These are phyloP conservation scores for Asarcornis scutulata DNA, from an alignment of 2,113 vertebrate genomes.

Conservation along the genomic window DNA sequence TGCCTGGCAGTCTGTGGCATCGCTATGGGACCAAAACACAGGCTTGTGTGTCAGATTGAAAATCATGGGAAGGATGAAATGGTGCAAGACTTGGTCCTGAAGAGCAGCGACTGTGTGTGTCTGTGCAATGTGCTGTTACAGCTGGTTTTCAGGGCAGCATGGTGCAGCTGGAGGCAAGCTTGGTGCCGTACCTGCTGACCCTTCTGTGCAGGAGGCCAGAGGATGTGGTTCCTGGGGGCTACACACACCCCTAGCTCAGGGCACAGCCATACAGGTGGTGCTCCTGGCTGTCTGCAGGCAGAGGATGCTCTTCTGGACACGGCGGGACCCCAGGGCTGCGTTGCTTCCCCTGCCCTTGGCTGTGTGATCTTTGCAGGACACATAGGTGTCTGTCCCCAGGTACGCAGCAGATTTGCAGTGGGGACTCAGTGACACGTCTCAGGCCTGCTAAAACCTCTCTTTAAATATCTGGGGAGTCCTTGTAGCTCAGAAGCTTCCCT, in stretches of 20 bases:
- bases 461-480: background rate
- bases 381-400: background rate
- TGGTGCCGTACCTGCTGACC: background rate
- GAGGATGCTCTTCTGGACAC: background rate
- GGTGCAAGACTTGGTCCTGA: background rate
- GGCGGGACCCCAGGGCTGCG: background rate
- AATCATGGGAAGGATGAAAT: background rate
- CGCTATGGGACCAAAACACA: background rate
- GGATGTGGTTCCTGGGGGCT: background rate
- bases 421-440: background rate
- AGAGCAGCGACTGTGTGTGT: background rate
- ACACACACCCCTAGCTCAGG: fast-evolving
- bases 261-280: background rate
- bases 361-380: background rate
- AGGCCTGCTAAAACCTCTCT: background rate
- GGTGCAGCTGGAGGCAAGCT: background rate
- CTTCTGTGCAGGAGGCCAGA: background rate
- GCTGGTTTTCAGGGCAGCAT: background rate
- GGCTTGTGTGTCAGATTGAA: background rate
- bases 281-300: background rate
- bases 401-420: background rate
- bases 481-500: background rate
- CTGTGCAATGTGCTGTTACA: background rate
- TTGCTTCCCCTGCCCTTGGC: fast-evolving
- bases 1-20: background rate